Conservation (phyloP, 2,888 invertebrate genomes). For the Lycocerus yunnanus region DNA sequence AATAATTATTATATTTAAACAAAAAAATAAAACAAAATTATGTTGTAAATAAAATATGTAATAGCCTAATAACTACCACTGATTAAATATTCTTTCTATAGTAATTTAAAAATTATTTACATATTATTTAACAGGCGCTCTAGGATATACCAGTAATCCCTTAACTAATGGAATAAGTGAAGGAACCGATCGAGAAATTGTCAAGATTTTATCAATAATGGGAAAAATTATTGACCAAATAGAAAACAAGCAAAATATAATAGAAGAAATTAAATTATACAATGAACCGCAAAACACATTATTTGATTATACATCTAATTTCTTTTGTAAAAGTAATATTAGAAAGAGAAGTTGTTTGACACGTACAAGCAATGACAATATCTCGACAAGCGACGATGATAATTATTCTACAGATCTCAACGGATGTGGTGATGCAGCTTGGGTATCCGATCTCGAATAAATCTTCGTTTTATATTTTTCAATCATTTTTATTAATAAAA, state of each 20-base stretch:
- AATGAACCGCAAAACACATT: constrained; percentile 5
- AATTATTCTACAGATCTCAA: constrained; percentile 4
- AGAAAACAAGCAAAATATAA: background rate
- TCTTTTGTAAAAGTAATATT: background rate
- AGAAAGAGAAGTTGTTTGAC: constrained; percentile 5
- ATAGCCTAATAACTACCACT: too few relatives aligned
- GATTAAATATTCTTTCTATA: too few relatives aligned
- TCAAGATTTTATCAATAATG: background rate
- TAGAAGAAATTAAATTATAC: background rate
- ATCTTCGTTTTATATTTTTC: background rate
- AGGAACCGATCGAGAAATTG: background rate
- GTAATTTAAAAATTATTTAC: background rate
- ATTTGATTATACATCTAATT: constrained; percentile 1
- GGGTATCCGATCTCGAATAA: constrained; percentile 6
- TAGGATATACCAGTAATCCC: background rate
- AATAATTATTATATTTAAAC: too few relatives aligned
- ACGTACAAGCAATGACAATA: background rate
- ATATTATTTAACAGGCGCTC: background rate
- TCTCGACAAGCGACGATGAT: background rate
- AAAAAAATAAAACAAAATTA: too few relatives aligned
- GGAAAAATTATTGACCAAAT: background rate
- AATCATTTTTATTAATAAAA: background rate
- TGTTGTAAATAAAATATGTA: too few relatives aligned
- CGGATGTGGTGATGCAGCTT: constrained; percentile 17
- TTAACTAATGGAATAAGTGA: background rate